Conservation (phyloP, 2,113 vertebrate genomes). For the Oceanodroma tethys region DNA sequence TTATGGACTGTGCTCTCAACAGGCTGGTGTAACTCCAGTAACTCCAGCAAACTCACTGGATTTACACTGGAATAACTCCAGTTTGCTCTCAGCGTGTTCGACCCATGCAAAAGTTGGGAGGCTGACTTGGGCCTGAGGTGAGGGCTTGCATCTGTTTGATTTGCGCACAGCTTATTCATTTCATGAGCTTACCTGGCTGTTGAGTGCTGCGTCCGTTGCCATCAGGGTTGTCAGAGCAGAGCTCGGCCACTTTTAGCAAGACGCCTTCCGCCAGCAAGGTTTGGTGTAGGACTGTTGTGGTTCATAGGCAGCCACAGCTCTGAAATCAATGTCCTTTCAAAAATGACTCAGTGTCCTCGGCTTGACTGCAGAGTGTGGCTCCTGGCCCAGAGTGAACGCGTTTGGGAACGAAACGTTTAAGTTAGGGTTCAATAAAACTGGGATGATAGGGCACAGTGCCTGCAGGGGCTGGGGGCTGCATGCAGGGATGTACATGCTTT, state of each 20-base stretch:
- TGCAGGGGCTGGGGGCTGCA: not conserved
- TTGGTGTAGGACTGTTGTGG: not conserved
- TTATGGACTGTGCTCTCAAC: not conserved
- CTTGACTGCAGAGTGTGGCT: not conserved
- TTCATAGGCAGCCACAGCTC: not conserved
- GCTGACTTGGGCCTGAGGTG: not conserved
- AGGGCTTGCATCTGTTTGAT: not conserved
- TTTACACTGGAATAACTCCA: not conserved
- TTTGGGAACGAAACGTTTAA: not conserved
- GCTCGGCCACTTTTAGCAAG: rapidly evolving
- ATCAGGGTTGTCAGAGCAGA: not conserved
- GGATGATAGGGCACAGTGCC: not conserved
- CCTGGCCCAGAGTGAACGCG: rapidly evolving
- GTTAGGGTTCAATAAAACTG: not conserved
- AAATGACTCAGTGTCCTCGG: not conserved
- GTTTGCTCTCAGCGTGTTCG: rapidly evolving
- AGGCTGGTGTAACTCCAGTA: not conserved
- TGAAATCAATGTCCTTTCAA: not conserved
- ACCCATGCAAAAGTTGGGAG: rapidly evolving
- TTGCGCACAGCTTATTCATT: not conserved
- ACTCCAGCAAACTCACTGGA: not conserved
- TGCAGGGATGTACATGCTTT: not conserved
- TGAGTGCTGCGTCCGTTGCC: not conserved
- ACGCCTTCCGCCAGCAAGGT: no score
- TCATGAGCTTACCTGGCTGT: not conserved